Evolutionary conservation across 2,888 invertebrate genomes (phyloP).

Genomic region (Cheiracanthium punctorium): DNA sequence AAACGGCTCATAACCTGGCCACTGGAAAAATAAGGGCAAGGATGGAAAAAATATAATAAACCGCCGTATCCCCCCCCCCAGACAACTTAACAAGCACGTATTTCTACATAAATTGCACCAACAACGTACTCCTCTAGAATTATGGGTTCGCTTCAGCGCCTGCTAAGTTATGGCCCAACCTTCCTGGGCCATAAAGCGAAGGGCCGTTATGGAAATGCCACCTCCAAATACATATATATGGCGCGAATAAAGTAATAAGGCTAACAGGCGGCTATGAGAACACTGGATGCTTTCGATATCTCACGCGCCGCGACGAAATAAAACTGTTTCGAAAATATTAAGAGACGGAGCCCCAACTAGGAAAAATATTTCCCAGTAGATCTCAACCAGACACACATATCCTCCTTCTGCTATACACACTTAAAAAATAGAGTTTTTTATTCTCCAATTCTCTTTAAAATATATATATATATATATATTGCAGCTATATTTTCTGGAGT

Average conservation of each 20-base stretch:
- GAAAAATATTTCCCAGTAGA: not conserved
- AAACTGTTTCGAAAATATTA: not conserved
- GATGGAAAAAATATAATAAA: too few species aligned
- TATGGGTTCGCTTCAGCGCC: slow-evolving; percentile 14
- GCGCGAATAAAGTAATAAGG: slow-evolving; percentile 17
- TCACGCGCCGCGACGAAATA: not conserved
- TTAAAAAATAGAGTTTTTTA: too few species aligned
- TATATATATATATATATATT: too few species aligned
- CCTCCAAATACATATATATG: not conserved
- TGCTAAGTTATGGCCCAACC: not conserved
- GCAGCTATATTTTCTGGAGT: too few species aligned
- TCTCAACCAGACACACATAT: not conserved
- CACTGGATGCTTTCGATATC: not conserved
- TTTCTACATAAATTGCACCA: not conserved
- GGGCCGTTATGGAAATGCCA: slow-evolving; percentile 14
- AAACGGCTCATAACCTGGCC: too few species aligned
- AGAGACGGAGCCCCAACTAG: not conserved
- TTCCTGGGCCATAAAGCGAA: not conserved
- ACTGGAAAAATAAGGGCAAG: too few species aligned
- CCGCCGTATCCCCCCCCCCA: too few species aligned
- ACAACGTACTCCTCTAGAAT: not conserved
- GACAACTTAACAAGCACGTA: slow-evolving; percentile 15
- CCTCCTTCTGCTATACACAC: too few species aligned
- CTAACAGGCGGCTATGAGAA: not conserved
- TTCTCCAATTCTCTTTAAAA: too few species aligned